Percentiles rank a stretch among this genome's conserved stretches.
Conservation (phyloP, 2,113 vertebrate species). For the Grammomys dolichurus region DNA sequence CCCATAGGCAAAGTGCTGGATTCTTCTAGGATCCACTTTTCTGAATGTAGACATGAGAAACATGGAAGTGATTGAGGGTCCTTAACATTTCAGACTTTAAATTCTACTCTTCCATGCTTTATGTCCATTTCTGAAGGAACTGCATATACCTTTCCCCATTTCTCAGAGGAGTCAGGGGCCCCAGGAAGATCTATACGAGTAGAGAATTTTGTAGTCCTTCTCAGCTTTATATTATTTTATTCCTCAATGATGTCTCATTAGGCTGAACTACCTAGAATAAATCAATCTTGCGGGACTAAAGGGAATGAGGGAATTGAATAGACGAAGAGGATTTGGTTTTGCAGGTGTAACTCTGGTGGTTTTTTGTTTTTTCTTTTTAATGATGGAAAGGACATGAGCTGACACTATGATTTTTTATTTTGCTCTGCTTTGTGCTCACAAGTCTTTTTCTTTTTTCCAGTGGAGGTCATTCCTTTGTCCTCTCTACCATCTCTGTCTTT, state of each 20-base stretch:
- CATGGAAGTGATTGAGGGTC: background rate
- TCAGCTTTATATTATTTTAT: background rate
- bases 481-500: background rate
- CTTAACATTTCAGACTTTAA: background rate
- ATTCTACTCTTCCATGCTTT: background rate
- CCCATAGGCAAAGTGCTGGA: background rate
- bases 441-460: background rate
- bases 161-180: background rate
- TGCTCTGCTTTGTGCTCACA: background rate
- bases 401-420: background rate
- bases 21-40: background rate
- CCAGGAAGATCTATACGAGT: background rate
- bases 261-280: background rate
- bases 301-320: background rate
- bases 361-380: background rate
- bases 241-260: background rate
- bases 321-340: background rate
- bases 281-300: background rate
- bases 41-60: conserved; percentile 39
- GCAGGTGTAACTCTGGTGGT: background rate
- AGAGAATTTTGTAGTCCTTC: background rate
- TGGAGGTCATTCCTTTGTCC: background rate
- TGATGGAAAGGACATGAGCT: background rate
- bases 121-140: background rate
- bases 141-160: background rate